A percentile compares a stretch with the other conserved stretches of the same genome.
Evolutionary conservation across 2,888 invertebrate genomes (phyloP).

Genomic region (Brachyptera risi): DNA sequence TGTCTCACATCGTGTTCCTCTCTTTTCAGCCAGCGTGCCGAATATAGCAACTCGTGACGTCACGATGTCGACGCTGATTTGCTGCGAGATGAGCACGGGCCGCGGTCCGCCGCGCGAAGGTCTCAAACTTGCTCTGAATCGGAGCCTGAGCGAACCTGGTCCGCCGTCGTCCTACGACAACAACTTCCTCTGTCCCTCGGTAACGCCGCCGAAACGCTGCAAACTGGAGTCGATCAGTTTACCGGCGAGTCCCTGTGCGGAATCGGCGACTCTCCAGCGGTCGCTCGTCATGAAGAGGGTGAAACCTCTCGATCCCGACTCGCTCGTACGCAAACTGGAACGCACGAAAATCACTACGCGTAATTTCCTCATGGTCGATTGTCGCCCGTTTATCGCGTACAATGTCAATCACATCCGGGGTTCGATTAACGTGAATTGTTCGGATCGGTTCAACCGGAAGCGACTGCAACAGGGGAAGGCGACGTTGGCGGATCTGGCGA

Average conservation of each 20-base stretch:
- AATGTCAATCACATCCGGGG: conserved; percentile 65
- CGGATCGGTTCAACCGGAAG: conserved; percentile 63
- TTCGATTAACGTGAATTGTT: conserved; percentile 66
- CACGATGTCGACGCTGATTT: conserved; percentile 50
- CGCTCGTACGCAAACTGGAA: conserved; percentile 48
- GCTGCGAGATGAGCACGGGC: conserved; percentile 45
- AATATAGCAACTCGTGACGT: conserved; percentile 41
- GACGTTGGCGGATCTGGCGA: conserved; percentile 60
- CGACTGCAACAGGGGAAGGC: conserved; percentile 64
- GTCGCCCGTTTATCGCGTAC: conserved; percentile 65
- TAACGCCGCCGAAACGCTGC: conserved; percentile 48
- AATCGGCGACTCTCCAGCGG: conserved; percentile 51
- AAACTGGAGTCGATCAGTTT: conserved; percentile 49
- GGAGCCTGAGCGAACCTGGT: conserved; percentile 55
- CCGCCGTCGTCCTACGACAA: conserved; percentile 40
- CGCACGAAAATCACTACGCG: conserved; percentile 36
- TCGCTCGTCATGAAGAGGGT: conserved; percentile 51
- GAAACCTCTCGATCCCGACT: conserved; percentile 50
- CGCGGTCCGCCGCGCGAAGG: conserved; percentile 51
- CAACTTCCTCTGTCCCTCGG: conserved; percentile 34
- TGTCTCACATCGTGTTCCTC: neutral
- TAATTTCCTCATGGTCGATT: conserved; percentile 55
- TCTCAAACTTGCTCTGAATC: conserved; percentile 53
- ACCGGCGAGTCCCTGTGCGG: conserved; percentile 46
- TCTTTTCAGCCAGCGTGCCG: conserved; percentile 23